Evolutionary conservation across 2,888 invertebrate genomes (phyloP), one percentile per base, ranked within the genome.

Genomic region (Perizoma flavofasciatum): DNA sequence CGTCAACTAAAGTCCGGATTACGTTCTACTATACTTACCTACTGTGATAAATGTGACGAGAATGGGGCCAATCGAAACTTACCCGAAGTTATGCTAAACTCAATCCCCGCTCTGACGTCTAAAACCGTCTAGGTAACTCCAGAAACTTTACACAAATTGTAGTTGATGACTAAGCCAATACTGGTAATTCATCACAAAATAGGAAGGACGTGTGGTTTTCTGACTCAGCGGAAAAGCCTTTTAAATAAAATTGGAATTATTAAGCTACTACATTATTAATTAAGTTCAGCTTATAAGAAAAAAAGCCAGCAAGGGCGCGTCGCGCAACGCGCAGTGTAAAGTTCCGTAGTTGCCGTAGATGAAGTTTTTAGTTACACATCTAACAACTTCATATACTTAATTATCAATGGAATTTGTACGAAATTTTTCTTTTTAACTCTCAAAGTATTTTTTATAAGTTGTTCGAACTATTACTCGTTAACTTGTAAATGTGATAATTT

Each of bases 101-200:
- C 82, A 77, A 78, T 75, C 71, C 69, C 54, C 75, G 59, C 61
- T 58, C 41, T 48, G 63, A 67, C 51, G 65, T 60, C 49, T 44
- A 60, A 65, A 67, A 63, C 63, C 63, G 78, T 83, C 57, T 61
- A 59, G 69, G 65, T 62, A 69, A 80, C 81, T 76, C 53, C 37
- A 35, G 55, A 56, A 60, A 65, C 57, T 83, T 79, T 81, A 81
- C 78, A 83, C 82, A 83, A 86, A 86, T 84, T 79, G 74, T 79
- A 75, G 81, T 81, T 85, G 83, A 85, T 84, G 83, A 81, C 77
- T 74, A 64, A 70, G 70, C 77, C 77, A 62, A 70, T 56, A 60
- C 67, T 70, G 55, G 70, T 75, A 75, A 88, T 88, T 85, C 82
- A 86, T 88, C 83, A 86, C 83, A 86, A 78, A 81, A 75, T 71